These are phyloP conservation scores for Lagopus leucura DNA, from an alignment of 2,113 vertebrate species.

Conservation along the genomic window DNA sequence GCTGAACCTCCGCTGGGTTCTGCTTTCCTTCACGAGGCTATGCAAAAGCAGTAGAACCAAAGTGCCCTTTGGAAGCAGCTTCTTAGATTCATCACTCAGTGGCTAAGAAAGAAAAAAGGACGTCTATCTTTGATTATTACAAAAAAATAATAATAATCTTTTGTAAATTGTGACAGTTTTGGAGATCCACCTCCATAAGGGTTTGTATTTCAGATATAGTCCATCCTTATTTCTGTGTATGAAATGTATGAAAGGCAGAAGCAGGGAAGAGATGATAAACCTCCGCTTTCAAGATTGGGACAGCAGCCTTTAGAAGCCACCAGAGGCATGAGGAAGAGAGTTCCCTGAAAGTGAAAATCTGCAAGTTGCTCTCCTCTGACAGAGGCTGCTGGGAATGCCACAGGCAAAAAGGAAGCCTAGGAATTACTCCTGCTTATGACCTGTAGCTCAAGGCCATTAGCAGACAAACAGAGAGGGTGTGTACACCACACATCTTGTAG, in stretches of 20 bases:
- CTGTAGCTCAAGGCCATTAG: neutral
- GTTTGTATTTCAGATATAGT: neutral
- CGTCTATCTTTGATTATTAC: neutral
- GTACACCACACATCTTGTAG: neutral
- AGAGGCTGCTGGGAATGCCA: neutral
- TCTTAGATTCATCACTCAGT: constrained; percentile 79
- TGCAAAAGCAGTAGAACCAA: constrained; percentile 64
- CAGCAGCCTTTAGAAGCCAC: neutral
- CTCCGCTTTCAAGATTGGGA: neutral
- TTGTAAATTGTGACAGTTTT: neutral
- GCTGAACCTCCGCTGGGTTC: constrained; percentile 83
- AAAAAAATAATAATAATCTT: neutral
- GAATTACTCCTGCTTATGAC: neutral
- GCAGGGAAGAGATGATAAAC: neutral
- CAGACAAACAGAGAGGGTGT: neutral
- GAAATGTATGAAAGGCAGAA: neutral
- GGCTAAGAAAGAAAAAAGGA: neutral
- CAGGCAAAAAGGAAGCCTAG: neutral
- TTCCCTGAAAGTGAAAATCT: neutral
- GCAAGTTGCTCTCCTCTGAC: neutral
- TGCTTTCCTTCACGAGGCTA: constrained; percentile 84
- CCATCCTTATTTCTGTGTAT: neutral
- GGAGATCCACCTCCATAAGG: neutral
- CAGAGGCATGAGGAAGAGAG: neutral
- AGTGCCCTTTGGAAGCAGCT: constrained; percentile 76